These are phyloP conservation scores for Dicrurus megarhynchus DNA, from an alignment of 2,113 vertebrate genomes.

Conservation along the genomic window DNA sequence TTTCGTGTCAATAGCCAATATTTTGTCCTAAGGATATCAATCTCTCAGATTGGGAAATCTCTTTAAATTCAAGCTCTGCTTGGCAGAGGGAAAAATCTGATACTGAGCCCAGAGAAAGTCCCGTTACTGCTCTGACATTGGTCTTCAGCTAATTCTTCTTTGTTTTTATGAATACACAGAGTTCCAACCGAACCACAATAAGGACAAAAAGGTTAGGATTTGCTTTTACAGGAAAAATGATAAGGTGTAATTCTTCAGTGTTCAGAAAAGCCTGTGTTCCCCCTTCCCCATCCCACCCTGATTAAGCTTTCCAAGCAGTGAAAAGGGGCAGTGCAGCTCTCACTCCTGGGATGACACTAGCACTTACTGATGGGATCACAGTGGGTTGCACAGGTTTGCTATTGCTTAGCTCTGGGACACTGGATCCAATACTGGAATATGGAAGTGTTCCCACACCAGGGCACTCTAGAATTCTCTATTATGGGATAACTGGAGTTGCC, in stretches of 20 bases:
- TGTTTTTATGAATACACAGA: neutral
- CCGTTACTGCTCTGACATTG: neutral
- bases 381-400: neutral
- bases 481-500: neutral
- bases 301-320: neutral
- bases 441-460: neutral
- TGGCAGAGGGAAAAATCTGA: neutral
- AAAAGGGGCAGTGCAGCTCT: neutral
- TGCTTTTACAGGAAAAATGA: neutral
- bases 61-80: neutral
- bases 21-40: neutral
- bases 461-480: neutral
- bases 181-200: neutral
- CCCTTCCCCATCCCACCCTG: no score
- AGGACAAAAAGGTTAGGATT: neutral
- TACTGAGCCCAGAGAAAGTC: neutral
- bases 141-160: neutral
- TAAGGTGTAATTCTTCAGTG: neutral
- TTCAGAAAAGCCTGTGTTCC: accelerated
- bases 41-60: neutral
- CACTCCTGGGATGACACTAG: neutral
- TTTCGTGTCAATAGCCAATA: neutral
- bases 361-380: neutral
- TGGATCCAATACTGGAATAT: neutral
- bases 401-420: neutral